Evolutionary conservation across 2,113 vertebrate species (phyloP), one percentile per base, ranked within the genome.

Genomic region (Himantopus leucocephalus): DNA sequence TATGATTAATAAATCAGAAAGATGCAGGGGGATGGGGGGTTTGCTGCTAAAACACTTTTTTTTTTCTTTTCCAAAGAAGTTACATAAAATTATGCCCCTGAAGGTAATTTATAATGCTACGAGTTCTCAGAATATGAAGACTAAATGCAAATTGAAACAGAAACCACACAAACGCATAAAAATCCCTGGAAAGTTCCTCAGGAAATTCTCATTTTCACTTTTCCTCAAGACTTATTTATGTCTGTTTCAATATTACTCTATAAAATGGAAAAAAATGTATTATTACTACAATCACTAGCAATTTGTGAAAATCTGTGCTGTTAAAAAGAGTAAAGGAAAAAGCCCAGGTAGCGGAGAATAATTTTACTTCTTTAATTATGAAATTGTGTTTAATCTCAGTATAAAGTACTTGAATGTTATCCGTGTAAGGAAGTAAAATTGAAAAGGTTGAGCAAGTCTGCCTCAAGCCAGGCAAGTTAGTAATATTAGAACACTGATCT

Each of bases 331-430:
- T 1, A 22, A 64, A n/a, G 2, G 5, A 21, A 73, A 83, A 52
- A 2, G 4, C 2, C 5, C 6, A 71, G 8, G 10, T 13, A 21
- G 1, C 1, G 1, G 2, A 74, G 32, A 19, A 48, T 12, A 48
- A 48, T 8, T 12, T 39, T 34, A 7, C 24, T 68, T 23, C 6
- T 12, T 39, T 27, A 8, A 14, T 39, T 37, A 10, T 58, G 7
- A 55, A 64, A 29, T 17, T 73, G 2, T 58, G 4, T n/a, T 85
- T 55, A n/a, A 50, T 41, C 5, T 45, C 15, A 17, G 0, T 41
- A 41, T 37, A 64, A 34, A 59, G 30, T 18, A 34, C 3, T 30
- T 27, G 5, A n/a, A 12, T 39, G 9, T 3, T 58, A 23, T 18
- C 16, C 34, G 1, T 21, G 3, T 17, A 9, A 58, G 12, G 20